Percentiles rank a stretch among this genome's conserved stretches.
Evolutionary conservation across 2,797 vertebrate species (phyloP).

Genomic region (Austrolebias charrua): DNA sequence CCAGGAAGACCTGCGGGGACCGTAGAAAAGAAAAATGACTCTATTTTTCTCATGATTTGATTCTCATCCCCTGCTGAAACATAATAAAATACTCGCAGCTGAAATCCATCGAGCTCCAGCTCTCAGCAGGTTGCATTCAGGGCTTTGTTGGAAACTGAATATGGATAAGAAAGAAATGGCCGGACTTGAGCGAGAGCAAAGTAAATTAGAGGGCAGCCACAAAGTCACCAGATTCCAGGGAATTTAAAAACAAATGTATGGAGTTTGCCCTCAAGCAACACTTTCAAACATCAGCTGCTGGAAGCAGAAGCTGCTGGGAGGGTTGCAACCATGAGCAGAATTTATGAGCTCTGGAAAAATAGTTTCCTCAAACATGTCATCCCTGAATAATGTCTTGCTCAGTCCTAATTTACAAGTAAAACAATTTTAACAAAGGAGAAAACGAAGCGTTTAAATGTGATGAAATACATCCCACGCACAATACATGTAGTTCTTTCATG

Average conservation of each 20-base stretch:
- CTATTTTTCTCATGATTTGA: conserved; percentile 28
- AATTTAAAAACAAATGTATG: conserved; percentile 12
- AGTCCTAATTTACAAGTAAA: neutral
- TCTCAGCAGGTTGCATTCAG: conserved; percentile 41
- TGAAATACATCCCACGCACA: neutral
- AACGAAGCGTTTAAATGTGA: neutral
- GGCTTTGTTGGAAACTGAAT: conserved; percentile 19
- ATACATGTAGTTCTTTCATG: conserved; percentile 11
- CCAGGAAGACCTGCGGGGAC: conserved; percentile 12
- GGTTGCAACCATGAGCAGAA: neutral
- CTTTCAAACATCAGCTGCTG: conserved; percentile 30
- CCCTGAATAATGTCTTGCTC: neutral
- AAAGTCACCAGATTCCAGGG: conserved; percentile 23
- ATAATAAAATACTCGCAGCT: conserved; percentile 25
- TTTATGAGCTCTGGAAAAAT: neutral
- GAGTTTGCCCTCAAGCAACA: conserved; percentile 16
- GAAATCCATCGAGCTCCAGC: conserved; percentile 37
- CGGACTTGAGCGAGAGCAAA: conserved; percentile 14
- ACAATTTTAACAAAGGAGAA: neutral
- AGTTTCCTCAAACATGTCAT: neutral
- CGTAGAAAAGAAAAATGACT: conserved; percentile 24
- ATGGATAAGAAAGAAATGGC: conserved; percentile 5
- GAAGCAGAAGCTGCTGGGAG: conserved; percentile 7
- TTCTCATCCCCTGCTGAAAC: conserved; percentile 35
- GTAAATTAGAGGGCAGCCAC: conserved; percentile 42